Conservation (phyloP, 2,113 vertebrate species). For the Numenius arquata region DNA sequence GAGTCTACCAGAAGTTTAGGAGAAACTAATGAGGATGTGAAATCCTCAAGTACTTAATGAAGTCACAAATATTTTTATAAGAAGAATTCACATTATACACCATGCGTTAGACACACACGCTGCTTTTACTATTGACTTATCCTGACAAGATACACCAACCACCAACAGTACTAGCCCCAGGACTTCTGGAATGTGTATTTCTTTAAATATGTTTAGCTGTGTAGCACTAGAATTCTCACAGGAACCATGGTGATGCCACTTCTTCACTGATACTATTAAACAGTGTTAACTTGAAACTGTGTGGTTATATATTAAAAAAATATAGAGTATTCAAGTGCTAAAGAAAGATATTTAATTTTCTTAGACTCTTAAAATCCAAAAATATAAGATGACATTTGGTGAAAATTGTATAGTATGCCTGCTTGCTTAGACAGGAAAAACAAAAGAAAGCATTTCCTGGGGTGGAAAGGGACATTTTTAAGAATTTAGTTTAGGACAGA, state of each 20-base stretch:
- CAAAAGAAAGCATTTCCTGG: background rate
- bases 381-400: background rate
- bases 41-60: background rate
- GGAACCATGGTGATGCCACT: background rate
- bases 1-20: background rate
- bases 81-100: background rate
- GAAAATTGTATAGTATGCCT: background rate
- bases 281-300: background rate
- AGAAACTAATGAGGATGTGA: background rate
- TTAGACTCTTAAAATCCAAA: background rate
- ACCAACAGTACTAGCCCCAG: background rate
- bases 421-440: background rate
- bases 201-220: background rate
- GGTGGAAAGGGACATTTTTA: background rate
- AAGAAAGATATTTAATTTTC: background rate
- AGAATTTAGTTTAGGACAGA: background rate
- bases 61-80: background rate
- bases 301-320: background rate
- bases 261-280: background rate
- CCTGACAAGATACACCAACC: background rate
- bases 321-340: background rate
- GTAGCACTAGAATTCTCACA: background rate
- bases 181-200: background rate
- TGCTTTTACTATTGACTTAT: background rate
- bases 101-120: background rate